Percentiles rank a stretch among this genome's conserved stretches.
Evolutionary conservation across 2,797 vertebrate species (phyloP).

Genomic region (Enteromius mattozi): DNA sequence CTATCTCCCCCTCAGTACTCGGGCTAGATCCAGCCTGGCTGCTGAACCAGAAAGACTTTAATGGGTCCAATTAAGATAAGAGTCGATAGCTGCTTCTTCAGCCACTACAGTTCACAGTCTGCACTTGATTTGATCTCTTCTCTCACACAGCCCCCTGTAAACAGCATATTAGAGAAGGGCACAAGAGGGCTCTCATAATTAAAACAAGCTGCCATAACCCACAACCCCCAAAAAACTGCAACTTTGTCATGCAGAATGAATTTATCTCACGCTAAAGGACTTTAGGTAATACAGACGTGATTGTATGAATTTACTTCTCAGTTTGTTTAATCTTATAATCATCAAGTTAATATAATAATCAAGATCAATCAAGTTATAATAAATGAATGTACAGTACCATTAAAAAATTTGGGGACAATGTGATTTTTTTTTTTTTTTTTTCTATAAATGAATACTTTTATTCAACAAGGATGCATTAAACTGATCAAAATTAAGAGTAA

Average conservation of each 20-base stretch:
- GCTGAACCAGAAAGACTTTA: constrained; percentile 61
- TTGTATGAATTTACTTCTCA: not conserved
- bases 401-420: not conserved
- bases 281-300: constrained; percentile 4
- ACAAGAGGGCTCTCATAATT: constrained; percentile 25
- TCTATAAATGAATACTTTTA: not conserved
- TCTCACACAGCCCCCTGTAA: constrained; percentile 53
- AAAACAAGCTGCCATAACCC: constrained; percentile 41
- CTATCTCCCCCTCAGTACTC: constrained; percentile 20
- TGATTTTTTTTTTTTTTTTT: not conserved
- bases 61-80: constrained; percentile 67
- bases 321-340: not conserved
- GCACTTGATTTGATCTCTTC: constrained; percentile 59
- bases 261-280: not conserved
- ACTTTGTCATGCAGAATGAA: not conserved
- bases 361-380: not conserved
- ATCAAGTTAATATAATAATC: too few relatives aligned
- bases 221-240: not conserved
- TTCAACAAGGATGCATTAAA: not conserved
- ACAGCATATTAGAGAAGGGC: constrained; percentile 56
- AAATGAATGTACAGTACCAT: not conserved
- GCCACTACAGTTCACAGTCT: constrained; percentile 58
- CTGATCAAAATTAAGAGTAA: not conserved
- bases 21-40: constrained; percentile 35
- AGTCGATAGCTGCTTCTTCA: constrained; percentile 56